These are phyloP conservation scores for Heterotilapia buettikoferi DNA, from an alignment of 2,113 vertebrate species.

Conservation along the genomic window DNA sequence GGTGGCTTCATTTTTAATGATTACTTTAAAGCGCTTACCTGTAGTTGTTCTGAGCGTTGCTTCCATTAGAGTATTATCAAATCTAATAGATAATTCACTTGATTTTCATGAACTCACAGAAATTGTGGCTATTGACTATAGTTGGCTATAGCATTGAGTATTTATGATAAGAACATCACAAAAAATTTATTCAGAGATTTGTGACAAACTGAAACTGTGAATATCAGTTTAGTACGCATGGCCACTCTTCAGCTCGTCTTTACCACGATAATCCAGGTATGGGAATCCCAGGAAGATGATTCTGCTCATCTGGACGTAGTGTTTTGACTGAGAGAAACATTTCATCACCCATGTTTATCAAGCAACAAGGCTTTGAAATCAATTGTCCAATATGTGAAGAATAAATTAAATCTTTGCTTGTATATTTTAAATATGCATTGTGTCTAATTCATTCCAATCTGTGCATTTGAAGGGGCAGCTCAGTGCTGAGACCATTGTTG, in stretches of 20 bases:
- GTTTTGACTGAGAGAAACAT: neutral
- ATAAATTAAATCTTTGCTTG: neutral
- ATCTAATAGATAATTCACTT: neutral
- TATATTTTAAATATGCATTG: neutral
- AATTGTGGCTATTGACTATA: neutral
- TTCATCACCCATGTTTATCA: neutral
- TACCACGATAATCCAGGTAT: neutral
- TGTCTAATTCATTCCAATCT: neutral
- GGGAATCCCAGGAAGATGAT: neutral
- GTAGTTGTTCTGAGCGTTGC: neutral
- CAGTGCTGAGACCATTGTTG: neutral
- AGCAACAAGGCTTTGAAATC: neutral
- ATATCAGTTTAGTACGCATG: neutral
- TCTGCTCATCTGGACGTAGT: neutral
- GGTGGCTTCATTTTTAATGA: neutral
- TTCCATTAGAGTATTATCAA: neutral
- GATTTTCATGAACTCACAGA: neutral
- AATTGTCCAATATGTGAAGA: neutral
- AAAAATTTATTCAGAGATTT: neutral
- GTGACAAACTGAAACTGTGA: neutral
- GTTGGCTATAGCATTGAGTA: neutral
- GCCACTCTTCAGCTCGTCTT: neutral
- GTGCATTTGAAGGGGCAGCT: neutral
- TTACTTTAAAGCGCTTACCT: neutral
- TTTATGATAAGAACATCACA: neutral